Evolutionary conservation across 1,140 invertebrate species (phyloP), one percentile per base, ranked within the genome.

Genomic region (Melitaea cinxia): DNA sequence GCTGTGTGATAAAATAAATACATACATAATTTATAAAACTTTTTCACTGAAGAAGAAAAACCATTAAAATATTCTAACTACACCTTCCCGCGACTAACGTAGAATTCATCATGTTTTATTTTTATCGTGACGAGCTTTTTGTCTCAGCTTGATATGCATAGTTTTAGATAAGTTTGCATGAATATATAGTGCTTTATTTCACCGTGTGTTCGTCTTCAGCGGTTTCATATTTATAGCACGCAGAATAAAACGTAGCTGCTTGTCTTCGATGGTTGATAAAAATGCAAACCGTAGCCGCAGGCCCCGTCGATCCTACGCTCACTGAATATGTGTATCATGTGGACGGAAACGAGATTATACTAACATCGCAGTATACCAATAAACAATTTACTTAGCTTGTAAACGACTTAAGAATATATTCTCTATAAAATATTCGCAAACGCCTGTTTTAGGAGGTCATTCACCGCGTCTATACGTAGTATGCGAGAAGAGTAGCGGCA

Each of bases 191-290:
- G 69, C 67, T 72, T 72, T 82, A 75, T 80, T 75, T 70, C 66
- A 73, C 62, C 75, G 77, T 80, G 72, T 82, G 76, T 80, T 80
- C 75, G 73, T 78, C 77, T 78, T 78, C 68, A 78, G 71, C 70
- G 77, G 79, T 83, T 86, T 77, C 81, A 88, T 88, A 89, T 89
- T 87, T 89, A 89, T 87, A 77, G 73, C 80, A 88, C 83, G 87
- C 79, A 87, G 83, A 87, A 86, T 85, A 88, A 88, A 86, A 87
- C 85, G 83, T 82, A 64, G 78, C 79, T 80, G 77, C 78, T 73
- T 80, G 79, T 83, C 84, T 72, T 80, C 80, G 78, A 80, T 75
- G 75, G 62, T 81, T 88, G 80, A 88, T 89, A 89, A 88, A 89
- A 89, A 89, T 88, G 83, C 87, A 88, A 85, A 88, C 83, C 76